These are phyloP conservation scores for Scrobipalpa costella DNA, from an alignment of 2,888 invertebrate species.

Conservation along the genomic window DNA sequence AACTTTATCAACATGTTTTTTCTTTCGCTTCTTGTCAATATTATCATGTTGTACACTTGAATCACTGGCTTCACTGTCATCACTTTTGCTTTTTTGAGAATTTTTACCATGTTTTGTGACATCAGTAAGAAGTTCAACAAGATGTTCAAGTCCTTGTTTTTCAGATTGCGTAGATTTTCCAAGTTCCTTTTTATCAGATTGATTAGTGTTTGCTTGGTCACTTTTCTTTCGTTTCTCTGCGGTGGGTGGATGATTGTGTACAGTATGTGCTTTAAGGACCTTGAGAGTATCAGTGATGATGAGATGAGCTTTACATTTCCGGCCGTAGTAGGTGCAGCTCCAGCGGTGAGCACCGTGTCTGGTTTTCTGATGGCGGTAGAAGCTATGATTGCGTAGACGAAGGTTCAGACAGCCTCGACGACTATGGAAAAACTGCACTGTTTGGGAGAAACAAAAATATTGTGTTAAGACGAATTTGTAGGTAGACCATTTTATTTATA, in stretches of 20 bases:
- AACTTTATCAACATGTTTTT: neutral
- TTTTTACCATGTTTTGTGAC: neutral
- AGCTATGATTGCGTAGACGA: conserved; percentile 36
- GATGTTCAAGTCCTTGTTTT: neutral
- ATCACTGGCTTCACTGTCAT: neutral
- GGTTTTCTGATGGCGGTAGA: conserved; percentile 37
- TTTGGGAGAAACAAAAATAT: conserved; percentile 27
- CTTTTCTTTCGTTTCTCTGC: neutral
- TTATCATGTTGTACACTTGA: neutral
- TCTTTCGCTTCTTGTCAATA: conserved; percentile 3
- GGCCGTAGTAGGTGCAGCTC: conserved; percentile 37
- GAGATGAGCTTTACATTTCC: conserved; percentile 36
- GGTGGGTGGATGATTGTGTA: conserved; percentile 33
- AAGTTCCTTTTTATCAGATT: neutral
- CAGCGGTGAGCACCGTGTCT: conserved; percentile 36
- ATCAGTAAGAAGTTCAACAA: neutral
- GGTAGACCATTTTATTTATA: too few species aligned
- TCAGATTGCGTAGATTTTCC: neutral
- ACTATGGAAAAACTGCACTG: conserved; percentile 44
- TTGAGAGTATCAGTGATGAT: conserved; percentile 35
- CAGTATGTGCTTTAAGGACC: conserved; percentile 33
- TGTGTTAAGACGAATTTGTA: neutral
- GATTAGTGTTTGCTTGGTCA: neutral
- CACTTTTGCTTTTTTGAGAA: neutral
- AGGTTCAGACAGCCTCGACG: conserved; percentile 36